A percentile compares a stretch with the other conserved stretches of the same genome.
These are phyloP conservation scores for Leucopsar rothschildi DNA, from an alignment of 2,113 vertebrate genomes.

Conservation along the genomic window DNA sequence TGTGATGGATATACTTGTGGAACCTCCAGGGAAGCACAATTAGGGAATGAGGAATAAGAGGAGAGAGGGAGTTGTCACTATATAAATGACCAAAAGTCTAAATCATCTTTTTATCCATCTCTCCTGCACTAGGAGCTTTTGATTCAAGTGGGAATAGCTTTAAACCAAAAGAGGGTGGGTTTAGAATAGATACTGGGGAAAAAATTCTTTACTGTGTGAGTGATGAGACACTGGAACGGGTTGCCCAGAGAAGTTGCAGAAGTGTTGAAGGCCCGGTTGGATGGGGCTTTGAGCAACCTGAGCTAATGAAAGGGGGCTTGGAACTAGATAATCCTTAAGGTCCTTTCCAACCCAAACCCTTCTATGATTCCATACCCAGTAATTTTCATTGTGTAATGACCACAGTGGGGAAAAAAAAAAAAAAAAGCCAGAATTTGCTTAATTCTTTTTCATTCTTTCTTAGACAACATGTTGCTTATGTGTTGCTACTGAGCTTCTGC, in stretches of 20 bases:
- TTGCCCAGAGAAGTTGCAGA: neutral
- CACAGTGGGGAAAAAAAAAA: neutral
- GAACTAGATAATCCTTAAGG: neutral
- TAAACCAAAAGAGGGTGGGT: neutral
- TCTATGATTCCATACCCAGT: neutral
- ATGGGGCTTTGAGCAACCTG: neutral
- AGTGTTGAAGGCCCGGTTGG: neutral
- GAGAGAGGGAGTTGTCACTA: neutral
- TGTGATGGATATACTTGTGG: neutral
- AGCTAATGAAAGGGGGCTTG: neutral
- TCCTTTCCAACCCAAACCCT: neutral
- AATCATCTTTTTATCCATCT: slow-evolving; percentile 1
- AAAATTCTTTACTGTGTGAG: neutral
- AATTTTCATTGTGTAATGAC: neutral
- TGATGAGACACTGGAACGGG: neutral
- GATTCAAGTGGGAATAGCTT: neutral
- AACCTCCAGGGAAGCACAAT: slow-evolving; percentile 12
- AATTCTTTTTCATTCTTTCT: neutral
- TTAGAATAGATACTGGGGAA: neutral
- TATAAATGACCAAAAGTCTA: neutral
- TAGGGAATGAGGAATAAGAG: slow-evolving; percentile 8
- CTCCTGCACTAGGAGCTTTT: neutral
- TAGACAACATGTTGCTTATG: neutral
- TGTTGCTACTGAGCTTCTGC: neutral
- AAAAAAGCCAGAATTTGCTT: neutral